Evolutionary conservation across 2,797 vertebrate species (phyloP).

Genomic region (Rhabdophis nuchalis): DNA sequence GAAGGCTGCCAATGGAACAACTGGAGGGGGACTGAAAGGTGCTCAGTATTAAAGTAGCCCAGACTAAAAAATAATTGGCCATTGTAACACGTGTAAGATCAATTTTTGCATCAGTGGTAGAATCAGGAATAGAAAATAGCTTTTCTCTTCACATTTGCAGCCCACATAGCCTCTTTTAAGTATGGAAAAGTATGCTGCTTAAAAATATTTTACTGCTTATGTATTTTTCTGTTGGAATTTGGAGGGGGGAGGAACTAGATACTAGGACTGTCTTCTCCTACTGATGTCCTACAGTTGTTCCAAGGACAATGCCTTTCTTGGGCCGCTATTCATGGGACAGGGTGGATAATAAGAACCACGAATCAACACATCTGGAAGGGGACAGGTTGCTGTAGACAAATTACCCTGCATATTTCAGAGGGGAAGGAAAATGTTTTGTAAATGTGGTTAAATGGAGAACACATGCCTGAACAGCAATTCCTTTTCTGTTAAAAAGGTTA

Average conservation of each 20-base stretch:
- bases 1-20: slow-evolving; percentile 30
- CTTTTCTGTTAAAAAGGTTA: slow-evolving; percentile 58
- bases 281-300: background rate
- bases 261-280: slow-evolving; percentile 11
- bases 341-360: background rate
- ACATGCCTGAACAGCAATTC: slow-evolving; percentile 61
- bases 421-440: slow-evolving; percentile 52
- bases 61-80: slow-evolving; percentile 28
- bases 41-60: slow-evolving; percentile 34
- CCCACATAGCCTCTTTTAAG: slow-evolving; percentile 14
- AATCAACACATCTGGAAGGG: background rate
- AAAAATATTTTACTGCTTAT: slow-evolving; percentile 55
- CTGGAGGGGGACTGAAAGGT: background rate
- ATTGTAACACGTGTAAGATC: slow-evolving; percentile 26
- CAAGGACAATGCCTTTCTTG: background rate
- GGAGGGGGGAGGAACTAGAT: slow-evolving; percentile 55
- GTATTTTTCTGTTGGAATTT: slow-evolving; percentile 53
- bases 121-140: slow-evolving; percentile 24
- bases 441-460: slow-evolving; percentile 56
- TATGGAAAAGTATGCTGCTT: slow-evolving; percentile 46
- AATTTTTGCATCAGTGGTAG: slow-evolving; percentile 3
- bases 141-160: slow-evolving; percentile 34
- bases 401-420: slow-evolving; percentile 50
- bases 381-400: slow-evolving; percentile 40
- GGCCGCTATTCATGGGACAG: background rate